Evolutionary conservation across 23 tunicate genomes (phyloP), one percentile per base, ranked within the genome.

Genomic region (Ascidia mentula): DNA sequence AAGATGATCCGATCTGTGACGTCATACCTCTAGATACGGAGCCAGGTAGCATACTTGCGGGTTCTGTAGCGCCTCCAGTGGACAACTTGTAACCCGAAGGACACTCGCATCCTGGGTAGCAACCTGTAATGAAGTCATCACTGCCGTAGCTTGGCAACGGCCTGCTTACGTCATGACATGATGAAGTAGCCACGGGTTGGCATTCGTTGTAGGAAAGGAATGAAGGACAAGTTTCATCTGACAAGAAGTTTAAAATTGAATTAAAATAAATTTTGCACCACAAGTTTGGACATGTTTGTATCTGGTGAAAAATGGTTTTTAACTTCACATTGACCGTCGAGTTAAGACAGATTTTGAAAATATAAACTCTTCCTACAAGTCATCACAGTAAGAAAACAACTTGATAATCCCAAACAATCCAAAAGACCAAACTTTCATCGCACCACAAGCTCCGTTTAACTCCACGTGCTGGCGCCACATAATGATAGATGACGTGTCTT

Each of bases 61-160:
- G 45, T 1, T 42, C 42, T 34, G 20, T 9, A 0, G 37, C 37
- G 53, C 69, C 38, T 24, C 15, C 26, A 31, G 69, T 6, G 32
- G 37, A n/a, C 12, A 80, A 24, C 46, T 32, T 61, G 59, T 40
- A 60, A 8, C 72, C 78, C 1, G 73, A 0, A 6, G 82, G 72
- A 46, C 95, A 89, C 0, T n/a, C 59, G 72, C 95, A 89, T 28
- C 95, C 95, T 18, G 95, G 89, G 17, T 73, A 32, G 71, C 86
- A 88, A 24, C 30, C 53, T 6, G 40, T 20, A 0, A 40, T 35
- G 34, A 60, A 33, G 36, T 12, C 80, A 33, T 22, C 59, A 13
- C 18, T 20, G 82, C 34, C 20, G 70, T 61, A 40, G 18, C 82
- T 59, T 4, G 80, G 77, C 71, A 32, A 59, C 59, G 92, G 92